Evolutionary conservation across 2,797 vertebrate species (phyloP).

Genomic region (Lindbergichthys nudifrons): DNA sequence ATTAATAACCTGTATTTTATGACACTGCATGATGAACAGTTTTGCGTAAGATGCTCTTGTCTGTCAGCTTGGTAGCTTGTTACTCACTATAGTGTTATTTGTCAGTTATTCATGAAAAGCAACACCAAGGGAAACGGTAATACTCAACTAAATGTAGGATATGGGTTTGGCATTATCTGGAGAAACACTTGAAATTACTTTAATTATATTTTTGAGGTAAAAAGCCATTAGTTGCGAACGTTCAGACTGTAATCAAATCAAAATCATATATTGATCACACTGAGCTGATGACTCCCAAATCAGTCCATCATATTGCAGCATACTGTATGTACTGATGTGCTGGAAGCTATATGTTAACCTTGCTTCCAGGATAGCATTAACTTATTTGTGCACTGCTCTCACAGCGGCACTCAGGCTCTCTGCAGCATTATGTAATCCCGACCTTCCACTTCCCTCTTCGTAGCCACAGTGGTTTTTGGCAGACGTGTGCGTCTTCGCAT

Average conservation of each 20-base stretch:
- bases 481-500: constrained; percentile 60
- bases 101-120: not conserved
- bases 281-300: not conserved
- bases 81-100: not conserved
- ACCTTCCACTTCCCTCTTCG: constrained; percentile 77
- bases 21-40: no score
- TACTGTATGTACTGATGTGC: constrained; percentile 13
- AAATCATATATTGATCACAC: not conserved
- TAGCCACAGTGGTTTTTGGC: constrained; percentile 67
- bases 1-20: no score
- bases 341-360: constrained; percentile 31
- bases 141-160: no score
- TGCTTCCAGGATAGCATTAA: constrained; percentile 30
- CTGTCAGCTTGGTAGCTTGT: no score
- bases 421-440: constrained; percentile 78
- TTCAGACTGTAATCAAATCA: not conserved
- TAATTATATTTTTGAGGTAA: not conserved
- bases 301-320: constrained; percentile 1
- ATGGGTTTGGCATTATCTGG: not conserved
- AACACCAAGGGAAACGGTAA: not conserved
- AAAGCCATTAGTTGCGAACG: not conserved
- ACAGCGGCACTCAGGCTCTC: constrained; percentile 58
- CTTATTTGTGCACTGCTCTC: constrained; percentile 48
- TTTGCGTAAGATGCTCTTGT: no score
- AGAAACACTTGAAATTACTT: not conserved